phyloP scores from a whole-genome alignment of 2,113 vertebrate species.

The Siphamia tubifer region DNA sequence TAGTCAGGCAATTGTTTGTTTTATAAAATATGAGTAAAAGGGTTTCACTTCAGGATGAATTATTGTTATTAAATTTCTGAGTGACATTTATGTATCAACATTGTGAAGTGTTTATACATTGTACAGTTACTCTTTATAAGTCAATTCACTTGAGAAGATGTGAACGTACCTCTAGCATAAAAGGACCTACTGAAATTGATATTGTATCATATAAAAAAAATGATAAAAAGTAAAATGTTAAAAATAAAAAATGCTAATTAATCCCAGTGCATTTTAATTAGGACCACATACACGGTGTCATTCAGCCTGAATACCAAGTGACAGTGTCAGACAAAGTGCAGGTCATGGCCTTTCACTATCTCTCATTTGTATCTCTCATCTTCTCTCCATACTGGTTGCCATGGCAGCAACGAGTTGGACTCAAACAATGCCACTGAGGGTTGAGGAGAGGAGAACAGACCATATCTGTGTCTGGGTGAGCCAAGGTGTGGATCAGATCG shows the following conservation, averaged over 20 bases:
- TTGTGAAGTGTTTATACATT: too few species aligned
- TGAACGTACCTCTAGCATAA: not conserved
- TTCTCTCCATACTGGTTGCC: slow-evolving; percentile 54
- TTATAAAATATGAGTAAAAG: too few species aligned
- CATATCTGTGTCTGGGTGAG: slow-evolving; percentile 7
- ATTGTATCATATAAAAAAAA: not conserved
- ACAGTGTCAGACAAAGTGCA: slow-evolving; percentile 19
- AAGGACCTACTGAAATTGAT: not conserved
- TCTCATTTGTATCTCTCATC: slow-evolving; percentile 57
- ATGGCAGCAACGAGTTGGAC: slow-evolving; percentile 68
- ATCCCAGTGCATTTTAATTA: not conserved
- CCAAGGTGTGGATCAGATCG: slow-evolving; percentile 22
- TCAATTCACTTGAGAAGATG: not conserved
- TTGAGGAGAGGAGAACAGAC: slow-evolving; percentile 32
- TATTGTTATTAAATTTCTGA: too few species aligned
- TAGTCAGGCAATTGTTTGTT: too few species aligned
- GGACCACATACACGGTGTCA: not conserved
- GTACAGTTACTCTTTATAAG: not conserved
- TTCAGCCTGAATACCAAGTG: slow-evolving; percentile 22
- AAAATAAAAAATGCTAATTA: not conserved
- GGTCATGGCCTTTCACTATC: slow-evolving; percentile 59
- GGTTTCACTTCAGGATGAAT: too few species aligned
- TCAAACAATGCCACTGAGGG: slow-evolving; percentile 66
- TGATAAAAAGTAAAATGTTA: too few species aligned
- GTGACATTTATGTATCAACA: too few species aligned